Conservation (phyloP, 2,113 vertebrate genomes). For the Lagopus muta region DNA sequence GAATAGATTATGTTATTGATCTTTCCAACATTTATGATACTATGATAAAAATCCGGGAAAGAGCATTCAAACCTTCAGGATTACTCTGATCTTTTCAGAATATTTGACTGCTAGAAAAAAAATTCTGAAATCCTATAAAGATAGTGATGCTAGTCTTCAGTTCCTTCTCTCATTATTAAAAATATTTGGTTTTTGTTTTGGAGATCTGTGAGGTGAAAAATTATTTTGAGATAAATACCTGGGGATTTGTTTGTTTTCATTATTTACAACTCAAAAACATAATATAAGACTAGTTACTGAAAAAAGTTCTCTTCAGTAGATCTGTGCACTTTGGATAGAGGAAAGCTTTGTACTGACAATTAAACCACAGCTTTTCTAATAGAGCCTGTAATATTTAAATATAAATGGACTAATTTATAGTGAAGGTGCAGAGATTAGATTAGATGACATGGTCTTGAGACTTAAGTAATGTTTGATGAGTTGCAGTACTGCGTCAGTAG, state of each 20-base stretch:
- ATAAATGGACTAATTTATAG: not conserved
- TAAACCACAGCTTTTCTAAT: not conserved
- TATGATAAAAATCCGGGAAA: not conserved
- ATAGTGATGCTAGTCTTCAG: not conserved
- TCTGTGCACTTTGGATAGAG: not conserved
- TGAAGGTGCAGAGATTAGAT: accelerated
- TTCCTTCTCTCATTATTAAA: not conserved
- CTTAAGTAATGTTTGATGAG: not conserved
- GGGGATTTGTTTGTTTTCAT: accelerated
- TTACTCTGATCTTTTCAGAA: not conserved
- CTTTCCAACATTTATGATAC: too few relatives aligned
- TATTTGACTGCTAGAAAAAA: not conserved
- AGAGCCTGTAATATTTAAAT: not conserved
- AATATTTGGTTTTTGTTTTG: not conserved
- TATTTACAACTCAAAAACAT: not conserved
- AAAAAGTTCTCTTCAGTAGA: not conserved
- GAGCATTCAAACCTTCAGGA: not conserved
- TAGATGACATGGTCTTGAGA: not conserved
- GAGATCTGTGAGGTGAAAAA: not conserved
- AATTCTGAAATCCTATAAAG: not conserved
- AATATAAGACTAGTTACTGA: not conserved
- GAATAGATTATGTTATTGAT: too few relatives aligned
- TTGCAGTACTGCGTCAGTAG: not conserved
- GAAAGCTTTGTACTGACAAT: not conserved
- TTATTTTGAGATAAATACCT: not conserved